Base-by-base conservation (phyloP, 2,888 invertebrate genomes). In the Zygogramma bicolorata region DNA sequence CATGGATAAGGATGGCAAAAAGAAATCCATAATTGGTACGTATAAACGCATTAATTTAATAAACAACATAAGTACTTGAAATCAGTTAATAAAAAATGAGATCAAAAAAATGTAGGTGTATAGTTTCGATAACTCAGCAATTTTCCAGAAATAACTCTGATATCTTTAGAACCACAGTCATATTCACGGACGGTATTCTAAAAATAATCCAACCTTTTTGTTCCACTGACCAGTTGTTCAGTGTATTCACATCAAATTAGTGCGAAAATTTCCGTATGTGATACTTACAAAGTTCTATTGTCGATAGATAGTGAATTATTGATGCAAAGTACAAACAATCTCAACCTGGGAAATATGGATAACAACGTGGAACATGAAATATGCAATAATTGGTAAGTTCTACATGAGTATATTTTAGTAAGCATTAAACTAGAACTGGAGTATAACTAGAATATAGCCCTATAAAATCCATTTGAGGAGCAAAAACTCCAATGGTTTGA, bases 331-430 rank as follows among this genome's bases (percentile, higher is more conserved):
- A 27, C 22, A 65, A n/a, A 29, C 20, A 38, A 34, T 49, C 13
- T 42, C 27, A 29, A 6, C 7, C 62, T 25, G n/a, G 38, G 18
- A 57, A 77, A 49, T 63, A 81, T 79, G 79, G 79, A 81, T 65
- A 71, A 58, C 25, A 77, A 77, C 65, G 77, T 82, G 31, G 84
- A 84, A 63, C 81, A 84, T 46, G 84, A 84, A 77, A 79, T 84
- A 68, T 84, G 84, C 76, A 82, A 81, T 61, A 84, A 84, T 75
- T 84, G 84, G 84, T 84, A 74, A 83, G 84, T 83, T 8, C n/a
- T 60, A 29, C 53, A 27, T 1, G n/a, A 53, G 25, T 53, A 25
- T n/a, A n/a, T n/a, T n/a, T n/a, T n/a, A n/a, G n/a, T n/a, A n/a
- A n/a, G n/a, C n/a, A n/a, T n/a, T n/a, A n/a, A n/a, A n/a, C n/a